A percentile compares a stretch with the other conserved stretches of the same genome.
These are phyloP conservation scores for Nasonia giraulti DNA, from an alignment of 1,140 invertebrate species.

Conservation along the genomic window DNA sequence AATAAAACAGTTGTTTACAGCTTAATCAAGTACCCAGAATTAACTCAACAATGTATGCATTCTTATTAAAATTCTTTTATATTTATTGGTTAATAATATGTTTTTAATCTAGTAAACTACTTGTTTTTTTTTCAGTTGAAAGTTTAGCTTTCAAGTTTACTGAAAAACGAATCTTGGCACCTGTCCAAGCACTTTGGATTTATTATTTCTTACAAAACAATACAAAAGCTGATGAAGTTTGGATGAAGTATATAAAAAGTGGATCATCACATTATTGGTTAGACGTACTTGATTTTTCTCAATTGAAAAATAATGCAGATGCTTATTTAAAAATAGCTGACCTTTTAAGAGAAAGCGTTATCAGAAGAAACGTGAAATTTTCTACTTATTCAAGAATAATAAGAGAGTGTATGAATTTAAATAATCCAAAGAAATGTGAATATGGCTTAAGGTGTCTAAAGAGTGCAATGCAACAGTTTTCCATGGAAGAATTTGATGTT, in stretches of 20 bases:
- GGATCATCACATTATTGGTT: neutral
- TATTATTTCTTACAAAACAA: conserved; percentile 24
- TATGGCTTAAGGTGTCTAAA: neutral
- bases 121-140: conserved; percentile 12
- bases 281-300: neutral
- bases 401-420: neutral
- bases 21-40: conserved; percentile 1
- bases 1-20: neutral
- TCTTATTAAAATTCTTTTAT: neutral
- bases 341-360: neutral
- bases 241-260: neutral
- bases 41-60: conserved; percentile 17
- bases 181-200: conserved; percentile 3
- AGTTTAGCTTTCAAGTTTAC: neutral
- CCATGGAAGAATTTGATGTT: neutral
- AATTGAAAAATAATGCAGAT: neutral
- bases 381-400: neutral
- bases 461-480: neutral
- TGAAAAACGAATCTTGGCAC: neutral
- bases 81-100: too few species aligned
- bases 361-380: neutral
- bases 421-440: conserved; percentile 23
- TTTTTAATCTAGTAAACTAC: neutral
- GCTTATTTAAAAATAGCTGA: conserved; percentile 6
- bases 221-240: conserved; percentile 5